Conservation (phyloP, 2,888 invertebrate genomes). For the Odontocerum albicorne region DNA sequence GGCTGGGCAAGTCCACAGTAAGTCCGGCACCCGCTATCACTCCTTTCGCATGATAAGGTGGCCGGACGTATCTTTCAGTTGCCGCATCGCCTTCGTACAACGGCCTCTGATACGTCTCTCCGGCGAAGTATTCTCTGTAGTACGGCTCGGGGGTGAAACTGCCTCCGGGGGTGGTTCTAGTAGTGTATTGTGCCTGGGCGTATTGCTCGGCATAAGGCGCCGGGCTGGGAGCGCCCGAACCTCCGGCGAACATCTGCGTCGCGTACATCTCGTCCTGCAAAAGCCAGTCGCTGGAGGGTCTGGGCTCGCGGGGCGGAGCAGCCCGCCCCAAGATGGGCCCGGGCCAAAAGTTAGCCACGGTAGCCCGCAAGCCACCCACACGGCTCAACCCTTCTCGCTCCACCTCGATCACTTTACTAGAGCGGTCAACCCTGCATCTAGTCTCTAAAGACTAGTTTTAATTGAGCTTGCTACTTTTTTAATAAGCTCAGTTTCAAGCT, state of each 20-base stretch:
- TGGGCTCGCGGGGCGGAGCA: slow-evolving; percentile 56
- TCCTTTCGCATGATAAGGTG: slow-evolving; percentile 72
- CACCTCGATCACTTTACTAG: neutral
- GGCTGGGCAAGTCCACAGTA: slow-evolving; percentile 92
- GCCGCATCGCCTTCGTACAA: slow-evolving; percentile 60
- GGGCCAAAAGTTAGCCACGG: slow-evolving; percentile 43
- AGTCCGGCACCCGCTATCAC: slow-evolving; percentile 77
- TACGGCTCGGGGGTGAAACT: slow-evolving; percentile 63
- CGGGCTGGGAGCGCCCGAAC: slow-evolving; percentile 64
- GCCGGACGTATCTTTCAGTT: slow-evolving; percentile 69
- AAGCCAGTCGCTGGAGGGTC: slow-evolving; percentile 60
- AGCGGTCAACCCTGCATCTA: too few species aligned
- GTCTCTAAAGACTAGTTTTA: neutral
- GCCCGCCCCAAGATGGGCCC: slow-evolving; percentile 62
- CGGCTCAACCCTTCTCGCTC: slow-evolving; percentile 1
- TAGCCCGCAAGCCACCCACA: slow-evolving; percentile 35
- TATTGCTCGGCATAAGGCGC: slow-evolving; percentile 57
- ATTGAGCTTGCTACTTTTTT: neutral
- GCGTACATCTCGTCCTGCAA: slow-evolving; percentile 67
- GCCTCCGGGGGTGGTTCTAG: slow-evolving; percentile 62
- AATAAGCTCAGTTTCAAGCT: neutral
- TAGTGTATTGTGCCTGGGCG: slow-evolving; percentile 50
- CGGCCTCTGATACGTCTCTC: slow-evolving; percentile 58
- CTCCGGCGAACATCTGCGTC: slow-evolving; percentile 66
- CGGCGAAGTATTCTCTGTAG: slow-evolving; percentile 74